phyloP scores from a whole-genome alignment of 1,140 invertebrate genomes.

The Nasonia longicornis region DNA sequence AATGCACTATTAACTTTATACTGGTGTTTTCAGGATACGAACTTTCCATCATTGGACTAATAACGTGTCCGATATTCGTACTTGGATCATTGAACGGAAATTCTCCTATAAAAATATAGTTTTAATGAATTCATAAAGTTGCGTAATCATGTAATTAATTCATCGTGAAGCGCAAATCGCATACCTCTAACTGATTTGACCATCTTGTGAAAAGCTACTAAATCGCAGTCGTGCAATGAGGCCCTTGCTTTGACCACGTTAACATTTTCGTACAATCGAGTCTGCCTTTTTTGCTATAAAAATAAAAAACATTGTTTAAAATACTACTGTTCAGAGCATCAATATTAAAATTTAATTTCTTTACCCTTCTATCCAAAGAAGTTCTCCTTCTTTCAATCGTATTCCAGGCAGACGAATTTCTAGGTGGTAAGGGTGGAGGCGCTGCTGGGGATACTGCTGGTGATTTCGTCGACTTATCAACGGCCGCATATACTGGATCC shows the following conservation, averaged over 20 bases:
- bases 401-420: conserved; percentile 72
- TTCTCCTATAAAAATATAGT: conserved; percentile 70
- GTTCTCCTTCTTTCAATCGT: conserved; percentile 68
- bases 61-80: conserved; percentile 84
- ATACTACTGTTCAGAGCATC: not conserved
- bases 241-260: conserved; percentile 74
- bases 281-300: conserved; percentile 66
- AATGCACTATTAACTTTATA: conserved; percentile 87
- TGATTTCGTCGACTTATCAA: conserved; percentile 76
- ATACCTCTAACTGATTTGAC: conserved; percentile 78
- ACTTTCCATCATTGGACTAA: conserved; percentile 85
- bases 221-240: conserved; percentile 77
- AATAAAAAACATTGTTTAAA: conserved; percentile 25
- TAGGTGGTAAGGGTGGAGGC: conserved; percentile 72
- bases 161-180: not conserved
- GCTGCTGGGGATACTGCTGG: conserved; percentile 71
- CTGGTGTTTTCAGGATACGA: conserved; percentile 82
- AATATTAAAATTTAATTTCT: conserved; percentile 24
- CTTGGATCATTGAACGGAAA: conserved; percentile 78
- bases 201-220: conserved; percentile 85
- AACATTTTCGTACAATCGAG: conserved; percentile 80
- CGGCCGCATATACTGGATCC: conserved; percentile 81
- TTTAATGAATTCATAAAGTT: not conserved
- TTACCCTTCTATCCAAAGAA: conserved; percentile 66
- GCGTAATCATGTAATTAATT: not conserved